phyloP scores from a whole-genome alignment of 2,113 vertebrate genomes.

The Tricholaema leucomelas region DNA sequence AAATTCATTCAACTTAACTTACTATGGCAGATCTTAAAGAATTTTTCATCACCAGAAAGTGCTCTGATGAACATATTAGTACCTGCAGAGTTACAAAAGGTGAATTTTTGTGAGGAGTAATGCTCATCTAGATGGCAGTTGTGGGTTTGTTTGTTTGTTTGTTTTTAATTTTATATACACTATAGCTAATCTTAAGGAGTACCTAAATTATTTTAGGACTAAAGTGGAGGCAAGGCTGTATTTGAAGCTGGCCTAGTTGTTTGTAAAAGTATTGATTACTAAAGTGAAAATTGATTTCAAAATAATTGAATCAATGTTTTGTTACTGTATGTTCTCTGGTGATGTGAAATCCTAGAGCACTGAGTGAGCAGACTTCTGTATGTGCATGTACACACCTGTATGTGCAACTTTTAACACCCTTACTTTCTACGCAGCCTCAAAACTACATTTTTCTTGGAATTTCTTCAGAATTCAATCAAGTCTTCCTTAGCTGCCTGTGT shows the following conservation, averaged over 20 bases:
- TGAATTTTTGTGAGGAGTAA: neutral
- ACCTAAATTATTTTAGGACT: neutral
- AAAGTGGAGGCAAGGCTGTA: neutral
- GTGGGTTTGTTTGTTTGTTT: too few relatives aligned
- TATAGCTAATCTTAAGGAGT: neutral
- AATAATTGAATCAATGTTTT: neutral
- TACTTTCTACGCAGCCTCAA: neutral
- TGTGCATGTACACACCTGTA: fast-evolving
- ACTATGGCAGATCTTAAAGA: neutral
- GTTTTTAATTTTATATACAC: neutral
- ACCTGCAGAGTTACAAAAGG: neutral
- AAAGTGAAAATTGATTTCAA: neutral
- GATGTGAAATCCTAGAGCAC: neutral
- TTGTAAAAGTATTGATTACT: neutral
- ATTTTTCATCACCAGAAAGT: neutral
- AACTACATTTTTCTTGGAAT: neutral
- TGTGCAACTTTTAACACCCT: neutral
- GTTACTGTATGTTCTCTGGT: neutral
- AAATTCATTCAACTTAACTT: neutral
- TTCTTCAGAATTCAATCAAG: neutral
- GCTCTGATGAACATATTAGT: neutral
- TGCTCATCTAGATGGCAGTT: neutral
- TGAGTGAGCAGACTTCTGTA: neutral
- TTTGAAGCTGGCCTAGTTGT: neutral
- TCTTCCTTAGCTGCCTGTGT: neutral